Evolutionary conservation across 2,888 invertebrate species (phyloP), one percentile per base, ranked within the genome.

Genomic region (Agonopterix subpropinquella): DNA sequence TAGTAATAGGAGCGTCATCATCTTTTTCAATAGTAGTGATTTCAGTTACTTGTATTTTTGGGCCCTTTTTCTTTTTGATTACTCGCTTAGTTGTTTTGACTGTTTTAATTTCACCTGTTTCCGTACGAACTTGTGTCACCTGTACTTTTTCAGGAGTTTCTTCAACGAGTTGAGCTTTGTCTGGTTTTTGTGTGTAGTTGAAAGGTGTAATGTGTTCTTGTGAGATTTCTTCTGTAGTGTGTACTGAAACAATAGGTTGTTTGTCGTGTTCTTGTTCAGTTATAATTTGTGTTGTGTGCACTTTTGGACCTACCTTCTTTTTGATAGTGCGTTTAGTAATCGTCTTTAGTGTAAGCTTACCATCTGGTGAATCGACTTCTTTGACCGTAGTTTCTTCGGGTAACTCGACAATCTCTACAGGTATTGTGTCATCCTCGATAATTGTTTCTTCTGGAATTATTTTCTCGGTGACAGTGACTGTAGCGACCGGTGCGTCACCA

Each of bases 401-500:
- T 15, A 67, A 48, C 9, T 66, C 64, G 0, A 59, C 18, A 7
- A 55, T 46, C 35, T 59, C 54, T 56, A 28, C 58, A 1, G 57
- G 52, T 45, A 62, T 56, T 18, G 59, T 54, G 52, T 69, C 57
- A 46, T 55, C 53, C 1, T 78, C 57, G 41, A 78, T 65, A 44
- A 45, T 5, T n/a, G 9, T 13, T 11, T 46, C 36, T 9, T 46
- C 41, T 10, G 39, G 36, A 5, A 7, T 5, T 18, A 36, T 11
- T 36, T 47, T 36, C n/a, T 47, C 47, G 4, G 35, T 36, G 1
- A 43, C 43, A 8, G 48, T 62, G n/a, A 73, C 67, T 4, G 65
- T 59, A 35, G 67, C 61, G 39, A 71, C 50, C 36, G 73, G 62
- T 13, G 67, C 45, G 46, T 81, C 80, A 68, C 81, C 65, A 65